Conservation (phyloP, 30 jellyfish, hydroid and myxozoan species). For the Aurelia aurita complex sp. Pacific region DNA sequence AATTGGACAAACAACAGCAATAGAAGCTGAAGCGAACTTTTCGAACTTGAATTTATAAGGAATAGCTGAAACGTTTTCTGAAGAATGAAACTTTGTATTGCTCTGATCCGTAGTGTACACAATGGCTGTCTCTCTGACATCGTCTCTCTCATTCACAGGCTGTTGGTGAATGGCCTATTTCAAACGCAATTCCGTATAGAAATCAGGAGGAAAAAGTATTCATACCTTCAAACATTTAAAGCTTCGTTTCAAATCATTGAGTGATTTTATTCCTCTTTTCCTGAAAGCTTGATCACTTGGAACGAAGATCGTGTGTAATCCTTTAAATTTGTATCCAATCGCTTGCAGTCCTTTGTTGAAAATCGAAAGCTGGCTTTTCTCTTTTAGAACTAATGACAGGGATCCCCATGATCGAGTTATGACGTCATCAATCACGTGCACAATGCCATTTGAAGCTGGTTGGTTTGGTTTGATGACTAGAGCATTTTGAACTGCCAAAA, state of each 20-base stretch:
- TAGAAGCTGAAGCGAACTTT: too few relatives aligned
- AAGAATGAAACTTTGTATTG: too few relatives aligned
- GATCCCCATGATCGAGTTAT: too few relatives aligned
- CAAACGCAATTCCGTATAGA: too few relatives aligned
- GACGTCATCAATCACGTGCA: constrained; percentile 34
- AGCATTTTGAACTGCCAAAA: constrained; percentile 32
- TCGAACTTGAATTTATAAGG: too few relatives aligned
- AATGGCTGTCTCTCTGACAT: too few relatives aligned
- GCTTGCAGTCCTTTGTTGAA: constrained; percentile 18
- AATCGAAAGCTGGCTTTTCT: not conserved
- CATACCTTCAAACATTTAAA: constrained; percentile 38
- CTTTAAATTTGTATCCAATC: not conserved
- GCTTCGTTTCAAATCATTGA: not conserved
- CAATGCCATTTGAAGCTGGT: constrained; percentile 35
- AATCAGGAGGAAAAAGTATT: not conserved
- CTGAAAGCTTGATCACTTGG: constrained; percentile 54
- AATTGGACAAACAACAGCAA: too few relatives aligned
- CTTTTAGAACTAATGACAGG: too few relatives aligned
- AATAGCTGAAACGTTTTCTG: too few relatives aligned
- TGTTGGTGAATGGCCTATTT: too few relatives aligned
- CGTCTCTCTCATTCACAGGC: too few relatives aligned
- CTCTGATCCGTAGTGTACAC: too few relatives aligned
- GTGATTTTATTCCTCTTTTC: not conserved
- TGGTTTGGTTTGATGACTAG: constrained; percentile 27
- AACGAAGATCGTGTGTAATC: constrained; percentile 39